A percentile compares a stretch with the other conserved stretches of the same genome.
These are phyloP conservation scores for Porites australiensis DNA, from an alignment of 64 coral and sea anemone species.

Conservation along the genomic window DNA sequence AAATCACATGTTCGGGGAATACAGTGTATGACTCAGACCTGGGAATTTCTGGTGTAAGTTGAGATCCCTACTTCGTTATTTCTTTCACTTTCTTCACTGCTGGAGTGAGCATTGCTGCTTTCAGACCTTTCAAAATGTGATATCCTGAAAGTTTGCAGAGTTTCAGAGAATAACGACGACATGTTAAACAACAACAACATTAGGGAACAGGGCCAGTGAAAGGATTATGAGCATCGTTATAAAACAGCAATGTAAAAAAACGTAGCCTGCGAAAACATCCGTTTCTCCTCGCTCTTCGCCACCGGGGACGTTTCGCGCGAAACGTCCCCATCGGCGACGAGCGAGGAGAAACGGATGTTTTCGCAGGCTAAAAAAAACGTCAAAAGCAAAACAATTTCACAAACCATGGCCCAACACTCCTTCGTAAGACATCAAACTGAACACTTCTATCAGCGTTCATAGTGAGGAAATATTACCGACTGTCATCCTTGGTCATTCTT, in stretches of 20 bases:
- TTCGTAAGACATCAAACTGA: background rate
- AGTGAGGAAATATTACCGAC: background rate
- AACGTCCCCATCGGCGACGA: no score
- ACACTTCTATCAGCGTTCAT: background rate
- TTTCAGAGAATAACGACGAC: no score
- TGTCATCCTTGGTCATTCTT: no score
- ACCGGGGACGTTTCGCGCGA: no score
- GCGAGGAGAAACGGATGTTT: no score
- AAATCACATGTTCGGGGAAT: background rate
- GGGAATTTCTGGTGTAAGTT: background rate
- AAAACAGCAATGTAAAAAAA: no score
- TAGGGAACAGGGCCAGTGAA: no score
- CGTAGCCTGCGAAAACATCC: no score
- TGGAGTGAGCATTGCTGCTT: background rate
- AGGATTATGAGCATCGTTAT: no score
- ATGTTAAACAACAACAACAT: no score
- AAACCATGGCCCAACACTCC: constrained; percentile 44
- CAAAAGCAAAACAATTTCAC: background rate
- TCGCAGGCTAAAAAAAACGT: no score
- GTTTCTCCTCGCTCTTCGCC: no score
- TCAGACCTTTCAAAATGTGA: constrained; percentile 16
- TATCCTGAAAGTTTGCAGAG: background rate
- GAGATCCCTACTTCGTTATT: background rate
- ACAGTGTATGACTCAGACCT: background rate
- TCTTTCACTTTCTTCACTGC: background rate